Evolutionary conservation across 2,888 invertebrate species (phyloP), one percentile per base, ranked within the genome.

Genomic region (Strigamia transsilvanica): DNA sequence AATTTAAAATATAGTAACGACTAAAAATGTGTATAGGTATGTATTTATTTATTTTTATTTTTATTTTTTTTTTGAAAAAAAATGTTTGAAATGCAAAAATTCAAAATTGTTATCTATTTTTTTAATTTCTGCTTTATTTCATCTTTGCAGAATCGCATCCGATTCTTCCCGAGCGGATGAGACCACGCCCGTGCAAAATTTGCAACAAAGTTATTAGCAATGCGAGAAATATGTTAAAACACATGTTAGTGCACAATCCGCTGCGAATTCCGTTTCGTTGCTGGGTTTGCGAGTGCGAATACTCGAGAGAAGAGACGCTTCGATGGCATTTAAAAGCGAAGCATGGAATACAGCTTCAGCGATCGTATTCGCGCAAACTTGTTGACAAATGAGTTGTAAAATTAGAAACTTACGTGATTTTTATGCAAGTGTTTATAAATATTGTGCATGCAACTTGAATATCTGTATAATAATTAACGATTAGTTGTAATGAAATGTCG

Each of bases 181-280:
- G 77, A 82, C 83, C 83, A 15, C 83, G 83, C n/a, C 83, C 83
- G n/a, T 82, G 83, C 81, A 34, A 42, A 56, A 41, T 82, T 27
- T 83, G 83, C 82, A 77, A 82, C 81, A 83, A 80, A 79, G 83
- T 83, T 66, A 83, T 83, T 56, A 83, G 82, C 51, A 83, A 83
- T 78, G 82, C 83, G 6, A 79, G 80, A 42, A 83, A 83, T 80
- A 83, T 83, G 83, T 80, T 34, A 38, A 83, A 83, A 78, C 83
- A 83, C 56, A 83, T 83, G 83, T 61, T 80, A 41, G 78, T 83
- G n/a, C 81, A 83, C 61, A 81, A 79, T 61, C 80, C 78, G 15
- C 32, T 79, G 13, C 78, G 46, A 21, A 78, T 82, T n/a, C 78
- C 80, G 12, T 83, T 78, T 46, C 80, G 82, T 15, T 83, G 83